Percentiles rank a stretch among this genome's conserved stretches.
Evolutionary conservation across 2,888 invertebrate genomes (phyloP).

Genomic region (Nowickia ferox): DNA sequence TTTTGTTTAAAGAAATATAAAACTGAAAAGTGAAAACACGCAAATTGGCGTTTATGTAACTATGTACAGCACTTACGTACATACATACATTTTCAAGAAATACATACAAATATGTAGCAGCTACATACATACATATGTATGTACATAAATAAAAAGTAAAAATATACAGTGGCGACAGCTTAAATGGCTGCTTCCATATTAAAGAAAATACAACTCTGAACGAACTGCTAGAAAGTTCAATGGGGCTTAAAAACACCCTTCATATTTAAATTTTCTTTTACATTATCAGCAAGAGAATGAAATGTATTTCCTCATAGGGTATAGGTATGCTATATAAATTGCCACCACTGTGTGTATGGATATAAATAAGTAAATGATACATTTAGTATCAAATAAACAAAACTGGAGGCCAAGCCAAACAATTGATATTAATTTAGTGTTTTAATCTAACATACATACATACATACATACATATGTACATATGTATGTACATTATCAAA

Average conservation of each 20-base stretch:
- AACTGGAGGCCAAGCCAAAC: neutral
- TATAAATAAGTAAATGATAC: no score
- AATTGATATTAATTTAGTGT: conserved; percentile 25
- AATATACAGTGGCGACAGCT: no score
- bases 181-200: no score
- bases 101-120: conserved; percentile 20
- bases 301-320: no score
- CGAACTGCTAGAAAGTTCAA: no score
- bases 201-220: no score
- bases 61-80: no score
- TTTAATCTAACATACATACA: neutral
- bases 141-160: neutral
- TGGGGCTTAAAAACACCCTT: no score
- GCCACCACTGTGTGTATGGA: neutral
- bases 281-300: no score
- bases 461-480: neutral
- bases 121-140: neutral
- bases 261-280: no score
- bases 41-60: conserved; percentile 65
- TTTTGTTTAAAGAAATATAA: conserved; percentile 55
- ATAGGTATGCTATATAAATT: no score
- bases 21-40: conserved; percentile 65
- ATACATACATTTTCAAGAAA: conserved; percentile 39
- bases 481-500: neutral
- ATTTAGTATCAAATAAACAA: neutral